A percentile compares a stretch with the other conserved stretches of the same genome.
Conservation (phyloP, 2,888 invertebrate genomes). For the Eremobia ochroleuca region DNA sequence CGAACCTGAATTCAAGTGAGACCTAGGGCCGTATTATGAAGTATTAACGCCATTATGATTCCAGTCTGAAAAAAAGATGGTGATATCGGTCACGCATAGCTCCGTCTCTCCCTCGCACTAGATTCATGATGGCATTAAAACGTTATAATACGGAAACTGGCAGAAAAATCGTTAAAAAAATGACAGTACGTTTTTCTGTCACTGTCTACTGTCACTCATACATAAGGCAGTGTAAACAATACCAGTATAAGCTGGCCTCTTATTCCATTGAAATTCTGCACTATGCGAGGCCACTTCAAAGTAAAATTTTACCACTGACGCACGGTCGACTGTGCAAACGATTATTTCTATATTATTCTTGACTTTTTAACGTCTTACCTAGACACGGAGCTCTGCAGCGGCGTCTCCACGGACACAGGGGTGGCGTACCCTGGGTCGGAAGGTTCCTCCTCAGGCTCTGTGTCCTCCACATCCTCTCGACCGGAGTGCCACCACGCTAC, state of each 20-base stretch:
- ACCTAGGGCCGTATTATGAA: too few relatives aligned
- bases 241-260: background rate
- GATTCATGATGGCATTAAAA: too few relatives aligned
- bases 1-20: too few relatives aligned
- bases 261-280: background rate
- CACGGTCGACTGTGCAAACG: background rate
- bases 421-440: constrained; percentile 95
- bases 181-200: background rate
- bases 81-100: too few relatives aligned
- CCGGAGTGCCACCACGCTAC: constrained; percentile 98
- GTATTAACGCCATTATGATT: too few relatives aligned
- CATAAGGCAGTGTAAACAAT: background rate
- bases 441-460: constrained; percentile 94
- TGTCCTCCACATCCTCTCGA: constrained; percentile 95
- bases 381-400: constrained; percentile 96
- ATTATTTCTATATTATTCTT: background rate
- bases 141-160: background rate
- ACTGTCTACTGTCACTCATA: too few relatives aligned
- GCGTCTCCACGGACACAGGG: constrained; percentile 96
- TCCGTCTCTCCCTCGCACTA: too few relatives aligned
- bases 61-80: too few relatives aligned
- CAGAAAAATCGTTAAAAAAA: background rate
- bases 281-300: background rate
- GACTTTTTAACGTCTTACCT: constrained; percentile 85
- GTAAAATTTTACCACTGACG: too few relatives aligned